phyloP scores from a whole-genome alignment of 1,140 invertebrate species.

The Diorhabda sublineata region DNA sequence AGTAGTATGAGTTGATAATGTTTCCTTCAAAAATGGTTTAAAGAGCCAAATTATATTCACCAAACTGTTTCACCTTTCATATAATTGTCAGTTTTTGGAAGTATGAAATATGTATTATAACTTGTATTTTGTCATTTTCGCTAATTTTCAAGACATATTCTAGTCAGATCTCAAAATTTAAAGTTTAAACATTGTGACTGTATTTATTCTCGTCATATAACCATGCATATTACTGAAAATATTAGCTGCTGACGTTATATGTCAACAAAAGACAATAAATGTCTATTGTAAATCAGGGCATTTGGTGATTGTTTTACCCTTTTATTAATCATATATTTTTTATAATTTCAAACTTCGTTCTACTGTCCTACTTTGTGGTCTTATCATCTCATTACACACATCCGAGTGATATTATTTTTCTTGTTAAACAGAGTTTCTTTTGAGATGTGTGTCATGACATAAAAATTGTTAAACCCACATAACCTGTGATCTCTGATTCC shows the following conservation, averaged over 20 bases:
- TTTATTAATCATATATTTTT: neutral
- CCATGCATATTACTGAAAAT: too few relatives aligned
- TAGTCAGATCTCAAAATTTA: too few relatives aligned
- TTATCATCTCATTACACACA: constrained; percentile 20
- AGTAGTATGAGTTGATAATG: neutral
- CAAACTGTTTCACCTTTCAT: too few relatives aligned
- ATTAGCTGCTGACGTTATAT: too few relatives aligned
- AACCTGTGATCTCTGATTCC: constrained; percentile 49
- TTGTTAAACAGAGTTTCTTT: constrained; percentile 5
- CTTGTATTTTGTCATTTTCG: too few relatives aligned
- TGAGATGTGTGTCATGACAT: constrained; percentile 23
- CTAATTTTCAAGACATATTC: too few relatives aligned
- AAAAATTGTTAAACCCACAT: constrained; percentile 37
- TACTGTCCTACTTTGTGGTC: constrained; percentile 23
- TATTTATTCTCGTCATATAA: too few relatives aligned
- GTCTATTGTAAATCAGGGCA: neutral
- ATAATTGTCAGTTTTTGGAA: too few relatives aligned
- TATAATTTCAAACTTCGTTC: neutral
- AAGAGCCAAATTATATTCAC: too few relatives aligned
- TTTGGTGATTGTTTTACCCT: neutral
- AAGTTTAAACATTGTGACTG: too few relatives aligned
- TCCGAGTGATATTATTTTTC: constrained; percentile 3
- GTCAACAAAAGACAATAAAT: neutral
- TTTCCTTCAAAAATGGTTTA: too few relatives aligned
- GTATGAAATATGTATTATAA: too few relatives aligned